Conservation (phyloP, 92 coral and sea anemone genomes). For the Palythoa heliodiscus region DNA sequence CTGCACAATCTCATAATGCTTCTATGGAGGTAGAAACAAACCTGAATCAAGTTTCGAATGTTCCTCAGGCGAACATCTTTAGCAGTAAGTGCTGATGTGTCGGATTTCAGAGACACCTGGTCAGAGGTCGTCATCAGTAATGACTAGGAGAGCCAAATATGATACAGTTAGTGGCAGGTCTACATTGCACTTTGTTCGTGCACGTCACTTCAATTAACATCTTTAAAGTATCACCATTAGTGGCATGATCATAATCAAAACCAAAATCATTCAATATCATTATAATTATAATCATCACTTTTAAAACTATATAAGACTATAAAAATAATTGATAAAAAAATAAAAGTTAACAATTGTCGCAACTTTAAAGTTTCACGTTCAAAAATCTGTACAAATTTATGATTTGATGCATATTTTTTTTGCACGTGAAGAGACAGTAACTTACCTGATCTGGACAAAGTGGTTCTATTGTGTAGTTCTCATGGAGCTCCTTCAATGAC, state of each 20-base stretch:
- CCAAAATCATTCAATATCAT: background rate
- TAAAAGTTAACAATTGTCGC: too few species aligned
- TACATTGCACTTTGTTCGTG: background rate
- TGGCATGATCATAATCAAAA: background rate
- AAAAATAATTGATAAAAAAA: too few species aligned
- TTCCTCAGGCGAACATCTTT: conserved; percentile 59
- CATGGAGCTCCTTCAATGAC: conserved; percentile 68
- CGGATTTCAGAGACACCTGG: conserved; percentile 32
- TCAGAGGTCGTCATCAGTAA: conserved; percentile 25
- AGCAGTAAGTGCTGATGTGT: conserved; percentile 43
- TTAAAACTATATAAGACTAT: too few species aligned
- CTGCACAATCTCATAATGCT: background rate
- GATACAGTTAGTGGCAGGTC: background rate
- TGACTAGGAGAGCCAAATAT: background rate
- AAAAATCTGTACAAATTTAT: background rate
- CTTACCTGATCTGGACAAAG: conserved; percentile 53
- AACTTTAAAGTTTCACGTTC: too few species aligned
- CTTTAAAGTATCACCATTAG: background rate
- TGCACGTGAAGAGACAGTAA: background rate
- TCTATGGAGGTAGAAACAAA: background rate
- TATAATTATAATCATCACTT: too few species aligned
- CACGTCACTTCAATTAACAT: background rate
- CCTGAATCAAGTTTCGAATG: conserved; percentile 68
- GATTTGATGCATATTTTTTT: background rate
- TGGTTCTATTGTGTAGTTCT: conserved; percentile 60